Percentiles rank a stretch among this genome's conserved stretches.
These are phyloP conservation scores for Montipora capricornis DNA, from an alignment of 64 coral and sea anemone genomes.

Conservation along the genomic window DNA sequence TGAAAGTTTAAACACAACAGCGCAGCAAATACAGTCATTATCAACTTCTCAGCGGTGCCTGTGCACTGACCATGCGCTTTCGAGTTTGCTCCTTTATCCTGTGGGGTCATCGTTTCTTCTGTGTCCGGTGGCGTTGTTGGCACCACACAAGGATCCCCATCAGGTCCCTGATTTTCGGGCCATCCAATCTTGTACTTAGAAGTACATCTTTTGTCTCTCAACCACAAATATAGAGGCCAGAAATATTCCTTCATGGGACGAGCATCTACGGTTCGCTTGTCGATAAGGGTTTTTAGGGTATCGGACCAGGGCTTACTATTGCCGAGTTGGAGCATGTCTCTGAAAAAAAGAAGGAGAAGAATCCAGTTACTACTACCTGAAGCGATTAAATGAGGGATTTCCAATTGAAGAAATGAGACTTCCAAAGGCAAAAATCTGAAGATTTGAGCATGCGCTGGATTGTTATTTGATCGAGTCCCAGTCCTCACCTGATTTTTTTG, in stretches of 20 bases:
- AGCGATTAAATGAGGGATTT: neutral
- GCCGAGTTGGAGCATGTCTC: slow-evolving; percentile 85
- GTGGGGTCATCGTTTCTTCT: neutral
- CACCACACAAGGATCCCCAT: slow-evolving; percentile 55
- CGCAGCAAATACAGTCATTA: neutral
- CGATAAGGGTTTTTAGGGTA: slow-evolving; percentile 77
- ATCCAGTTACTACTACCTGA: neutral
- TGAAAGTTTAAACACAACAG: neutral
- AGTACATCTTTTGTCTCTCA: slow-evolving; percentile 66
- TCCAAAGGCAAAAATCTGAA: neutral
- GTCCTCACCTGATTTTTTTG: slow-evolving; percentile 74
- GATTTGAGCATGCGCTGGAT: neutral
- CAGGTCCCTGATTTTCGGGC: slow-evolving; percentile 37
- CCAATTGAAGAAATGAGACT: neutral
- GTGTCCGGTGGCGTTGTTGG: slow-evolving; percentile 38
- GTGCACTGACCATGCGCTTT: slow-evolving; percentile 1
- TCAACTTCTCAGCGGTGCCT: slow-evolving; percentile 9
- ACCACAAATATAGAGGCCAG: slow-evolving; percentile 69
- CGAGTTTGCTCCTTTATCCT: neutral
- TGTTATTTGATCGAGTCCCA: neutral
- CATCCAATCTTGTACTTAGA: slow-evolving; percentile 81
- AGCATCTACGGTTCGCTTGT: slow-evolving; percentile 64
- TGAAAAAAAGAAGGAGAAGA: slow-evolving; percentile 9
- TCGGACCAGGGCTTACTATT: slow-evolving; percentile 90
- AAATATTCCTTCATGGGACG: slow-evolving; percentile 94